phyloP scores from a whole-genome alignment of 2,888 invertebrate species.

The Epicampocera succincta region DNA sequence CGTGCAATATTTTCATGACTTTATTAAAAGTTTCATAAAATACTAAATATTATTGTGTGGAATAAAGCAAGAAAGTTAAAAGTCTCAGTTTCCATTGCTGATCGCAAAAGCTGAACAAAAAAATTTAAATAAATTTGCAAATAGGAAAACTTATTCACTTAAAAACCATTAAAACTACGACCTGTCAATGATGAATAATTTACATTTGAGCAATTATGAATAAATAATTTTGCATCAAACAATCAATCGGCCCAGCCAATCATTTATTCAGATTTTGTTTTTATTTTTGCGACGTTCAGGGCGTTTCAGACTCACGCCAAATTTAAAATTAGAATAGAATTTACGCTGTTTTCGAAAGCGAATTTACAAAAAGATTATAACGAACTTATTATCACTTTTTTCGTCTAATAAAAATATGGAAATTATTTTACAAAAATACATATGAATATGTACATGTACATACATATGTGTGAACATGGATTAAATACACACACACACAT shows the following conservation, averaged over 20 bases:
- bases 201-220: constrained; percentile 3
- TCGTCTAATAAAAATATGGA: not conserved
- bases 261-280: constrained; percentile 20
- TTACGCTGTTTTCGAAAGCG: not conserved
- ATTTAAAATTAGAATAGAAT: constrained; percentile 5
- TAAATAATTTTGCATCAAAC: constrained; percentile 27
- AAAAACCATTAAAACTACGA: not conserved
- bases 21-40: too few relatives aligned
- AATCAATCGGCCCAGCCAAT: constrained; percentile 14
- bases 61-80: not conserved
- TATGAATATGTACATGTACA: not conserved
- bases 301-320: constrained; percentile 5
- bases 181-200: constrained; percentile 25
- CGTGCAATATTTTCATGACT: too few relatives aligned
- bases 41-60: too few relatives aligned
- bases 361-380: constrained; percentile 21
- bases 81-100: too few relatives aligned
- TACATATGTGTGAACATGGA: too few relatives aligned
- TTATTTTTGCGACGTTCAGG: not conserved
- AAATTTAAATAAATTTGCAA: too few relatives aligned
- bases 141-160: too few relatives aligned
- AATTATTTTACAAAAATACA: not conserved
- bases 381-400: not conserved
- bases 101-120: too few relatives aligned
- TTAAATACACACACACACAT: too few relatives aligned